Evolutionary conservation across 2,113 vertebrate species (phyloP).

Genomic region (Columba livia): DNA sequence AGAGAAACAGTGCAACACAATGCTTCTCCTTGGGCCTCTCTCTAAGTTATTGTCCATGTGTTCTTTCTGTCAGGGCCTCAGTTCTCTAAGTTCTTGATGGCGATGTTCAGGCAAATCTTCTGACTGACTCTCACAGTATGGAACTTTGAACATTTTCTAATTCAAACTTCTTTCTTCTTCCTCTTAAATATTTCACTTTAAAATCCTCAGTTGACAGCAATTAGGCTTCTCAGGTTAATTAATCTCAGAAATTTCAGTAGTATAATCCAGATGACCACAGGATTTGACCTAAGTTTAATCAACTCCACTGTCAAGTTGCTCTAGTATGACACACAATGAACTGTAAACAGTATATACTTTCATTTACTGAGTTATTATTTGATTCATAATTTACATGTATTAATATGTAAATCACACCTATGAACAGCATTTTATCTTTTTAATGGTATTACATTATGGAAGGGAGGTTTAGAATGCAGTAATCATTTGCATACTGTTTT

Average conservation of each 20-base stretch:
- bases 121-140: too few species aligned
- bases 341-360: neutral
- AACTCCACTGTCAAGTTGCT: neutral
- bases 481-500: neutral
- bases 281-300: neutral
- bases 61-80: too few species aligned
- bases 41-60: too few species aligned
- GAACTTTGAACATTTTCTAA: neutral
- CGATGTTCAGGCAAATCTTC: too few species aligned
- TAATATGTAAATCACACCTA: slow-evolving; percentile 28
- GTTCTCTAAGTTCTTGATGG: too few species aligned
- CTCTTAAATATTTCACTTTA: neutral
- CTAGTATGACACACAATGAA: neutral
- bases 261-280: neutral
- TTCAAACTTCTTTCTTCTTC: neutral
- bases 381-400: neutral
- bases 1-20: too few species aligned
- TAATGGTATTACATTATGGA: neutral
- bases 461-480: neutral
- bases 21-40: too few species aligned
- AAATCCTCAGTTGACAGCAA: neutral
- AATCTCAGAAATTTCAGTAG: neutral
- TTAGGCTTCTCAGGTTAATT: slow-evolving; percentile 11
- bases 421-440: slow-evolving; percentile 14
- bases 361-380: neutral